Percentiles rank a stretch among this genome's conserved stretches.
Conservation (phyloP, 2,797 vertebrate species). For the Mareca penelope region DNA sequence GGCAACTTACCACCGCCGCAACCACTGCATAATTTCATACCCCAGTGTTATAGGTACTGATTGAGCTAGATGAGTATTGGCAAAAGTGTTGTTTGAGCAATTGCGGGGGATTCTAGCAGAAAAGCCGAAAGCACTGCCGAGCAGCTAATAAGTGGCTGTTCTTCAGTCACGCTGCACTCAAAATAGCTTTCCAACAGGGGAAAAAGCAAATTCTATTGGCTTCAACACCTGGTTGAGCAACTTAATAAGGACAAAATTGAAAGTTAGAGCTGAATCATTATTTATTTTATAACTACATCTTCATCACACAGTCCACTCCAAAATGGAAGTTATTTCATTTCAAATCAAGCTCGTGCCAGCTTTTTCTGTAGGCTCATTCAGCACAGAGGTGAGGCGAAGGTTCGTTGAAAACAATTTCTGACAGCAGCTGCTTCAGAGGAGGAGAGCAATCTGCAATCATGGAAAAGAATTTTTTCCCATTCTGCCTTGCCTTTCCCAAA, state of each 20-base stretch:
- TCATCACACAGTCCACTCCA: constrained; percentile 51
- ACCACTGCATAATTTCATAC: constrained; percentile 1
- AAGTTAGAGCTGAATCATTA: constrained; percentile 65
- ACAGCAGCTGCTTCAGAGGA: constrained; percentile 25
- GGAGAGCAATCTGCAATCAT: not conserved
- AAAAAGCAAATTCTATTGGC: constrained; percentile 69
- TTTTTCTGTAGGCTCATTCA: constrained; percentile 1
- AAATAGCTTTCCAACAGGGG: constrained; percentile 66
- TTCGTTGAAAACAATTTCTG: constrained; percentile 48
- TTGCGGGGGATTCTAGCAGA: constrained; percentile 48
- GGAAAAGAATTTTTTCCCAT: not conserved
- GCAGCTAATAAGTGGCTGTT: constrained; percentile 66
- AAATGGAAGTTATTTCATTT: constrained; percentile 57
- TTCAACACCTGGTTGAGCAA: constrained; percentile 74
- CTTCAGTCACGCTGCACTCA: constrained; percentile 52
- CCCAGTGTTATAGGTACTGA: constrained; percentile 6
- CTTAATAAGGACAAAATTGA: constrained; percentile 71
- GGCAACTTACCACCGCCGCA: not conserved
- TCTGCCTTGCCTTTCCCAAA: not conserved
- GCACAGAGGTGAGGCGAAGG: not conserved
- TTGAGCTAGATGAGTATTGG: constrained; percentile 65
- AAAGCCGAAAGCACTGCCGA: constrained; percentile 13
- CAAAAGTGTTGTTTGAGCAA: constrained; percentile 46
- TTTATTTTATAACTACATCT: constrained; percentile 70
- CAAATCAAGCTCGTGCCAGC: constrained; percentile 32